Evolutionary conservation across 30 jellyfish, hydroid and myxozoan species (phyloP), one percentile per base, ranked within the genome.

Genomic region (Nemopilema nomurai): DNA sequence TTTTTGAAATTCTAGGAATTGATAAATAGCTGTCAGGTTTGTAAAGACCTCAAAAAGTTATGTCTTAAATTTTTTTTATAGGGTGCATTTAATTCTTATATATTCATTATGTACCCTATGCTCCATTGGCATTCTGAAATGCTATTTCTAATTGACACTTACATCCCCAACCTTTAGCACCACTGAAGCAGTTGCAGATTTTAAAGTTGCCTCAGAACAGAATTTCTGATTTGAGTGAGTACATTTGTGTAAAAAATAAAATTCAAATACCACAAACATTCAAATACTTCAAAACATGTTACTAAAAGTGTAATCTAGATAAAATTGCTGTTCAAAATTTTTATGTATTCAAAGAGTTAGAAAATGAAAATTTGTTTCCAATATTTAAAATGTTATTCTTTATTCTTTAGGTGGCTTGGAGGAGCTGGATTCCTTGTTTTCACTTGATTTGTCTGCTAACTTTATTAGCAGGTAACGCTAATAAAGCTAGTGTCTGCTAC

Each of bases 141-240:
- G 16, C 57, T 71, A 0, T 8, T 23, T 30, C 0, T 25, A 67
- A 41, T 41, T 41, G 57, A 41, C 6, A 3, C 13, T 41, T 41
- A 41, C 13, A 3, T 3, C 6, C 13, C 13, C 4, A 23, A n/a
- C 31, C 67, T 67, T 21, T 51, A 83, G 91, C 86, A 28, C 86
- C 91, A 4, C 49, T 83, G 62, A 83, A 83, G 67, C 91, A 83
- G 62, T 73, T 83, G 32, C 91, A 83, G 23, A 33, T 83, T 9
- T 75, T 83, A 8, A 71, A 49, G 52, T 32, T 83, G 31, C 26
- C 91, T 24, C 62, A 49, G 53, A 83, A 83, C 82, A 76, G 91
- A 51, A 16, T 83, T 4, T 53, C 91, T 1, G 75, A 76, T 18
- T 29, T 83, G 1, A 50, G 91, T 83, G n/a, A 69, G 91, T 41